phyloP scores from a whole-genome alignment of 2,888 invertebrate genomes.

The Mesorhabditis spiculigera region DNA sequence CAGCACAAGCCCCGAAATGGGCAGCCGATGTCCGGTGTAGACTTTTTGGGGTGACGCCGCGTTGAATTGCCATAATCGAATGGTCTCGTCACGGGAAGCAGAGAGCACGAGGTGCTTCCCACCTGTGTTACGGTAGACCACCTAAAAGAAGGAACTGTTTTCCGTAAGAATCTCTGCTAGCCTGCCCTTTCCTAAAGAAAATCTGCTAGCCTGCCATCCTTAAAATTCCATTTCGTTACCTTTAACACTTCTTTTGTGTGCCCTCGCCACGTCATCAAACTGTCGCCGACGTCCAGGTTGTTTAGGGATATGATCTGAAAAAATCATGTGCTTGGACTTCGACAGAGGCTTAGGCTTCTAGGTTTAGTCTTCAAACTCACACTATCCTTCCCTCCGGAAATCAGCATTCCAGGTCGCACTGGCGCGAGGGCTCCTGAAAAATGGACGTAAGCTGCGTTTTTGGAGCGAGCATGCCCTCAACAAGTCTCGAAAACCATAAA shows the following conservation, averaged over 20 bases:
- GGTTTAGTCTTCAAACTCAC: constrained; percentile 17
- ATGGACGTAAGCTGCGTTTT: neutral
- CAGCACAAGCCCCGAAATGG: constrained; percentile 59
- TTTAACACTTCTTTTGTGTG: constrained; percentile 48
- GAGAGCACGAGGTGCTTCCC: constrained; percentile 58
- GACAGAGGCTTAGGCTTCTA: too few species aligned
- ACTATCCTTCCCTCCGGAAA: constrained; percentile 47
- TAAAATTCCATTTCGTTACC: constrained; percentile 19
- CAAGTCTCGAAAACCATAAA: too few species aligned
- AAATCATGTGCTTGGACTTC: neutral
- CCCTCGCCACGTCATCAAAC: constrained; percentile 38
- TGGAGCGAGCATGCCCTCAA: too few species aligned
- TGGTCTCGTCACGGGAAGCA: constrained; percentile 59
- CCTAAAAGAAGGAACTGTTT: constrained; percentile 22
- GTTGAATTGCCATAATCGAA: constrained; percentile 59
- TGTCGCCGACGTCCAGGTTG: constrained; percentile 52
- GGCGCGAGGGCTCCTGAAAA: constrained; percentile 34
- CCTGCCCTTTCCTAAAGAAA: too few species aligned
- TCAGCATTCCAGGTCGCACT: constrained; percentile 49
- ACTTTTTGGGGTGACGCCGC: constrained; percentile 38
- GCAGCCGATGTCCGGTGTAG: constrained; percentile 59
- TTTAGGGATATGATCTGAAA: constrained; percentile 42
- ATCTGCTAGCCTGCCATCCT: too few species aligned
- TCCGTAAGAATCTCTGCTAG: too few species aligned
- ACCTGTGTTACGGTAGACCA: constrained; percentile 46